Base-by-base conservation (phyloP, 2,888 invertebrate genomes). In the Quadriops clusia region DNA sequence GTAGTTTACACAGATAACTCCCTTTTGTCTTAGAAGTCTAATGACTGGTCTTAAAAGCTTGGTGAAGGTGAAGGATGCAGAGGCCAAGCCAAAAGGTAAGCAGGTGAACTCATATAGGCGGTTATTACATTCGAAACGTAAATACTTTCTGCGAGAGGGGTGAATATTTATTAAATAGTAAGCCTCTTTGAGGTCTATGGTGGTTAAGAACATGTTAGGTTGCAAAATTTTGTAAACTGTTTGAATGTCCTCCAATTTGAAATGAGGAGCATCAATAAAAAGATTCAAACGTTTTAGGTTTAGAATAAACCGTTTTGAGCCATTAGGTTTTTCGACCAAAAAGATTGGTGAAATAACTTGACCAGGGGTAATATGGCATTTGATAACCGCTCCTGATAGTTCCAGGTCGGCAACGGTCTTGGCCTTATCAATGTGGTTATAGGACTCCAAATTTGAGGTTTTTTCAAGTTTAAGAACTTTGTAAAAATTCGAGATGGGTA, bases 31-130 rank as follows among this genome's bases (percentile, higher is more conserved):
- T 12, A 40, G 16, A 10, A 29, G 8, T 7, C 13, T 12, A 6
- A 37, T 13, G n/a, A 37, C 37, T 8, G 37, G 37, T 28, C 40
- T 40, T 12, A 22, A 18, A n/a, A 47, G 11, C 30, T 51, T 50
- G 11, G 49, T 48, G 26, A 48, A 48, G 6, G 41, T 23, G 23
- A 27, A 43, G 3, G 49, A 43, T 3, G 42, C 42, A 6, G 40
- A 40, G 11, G 23, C 33, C 3, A 46, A 15, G 6, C 47, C 47
- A 21, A 47, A 47, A 5, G 49, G 47, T 5, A 48, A 28, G 12
- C 41, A 44, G 2, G 29, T 39, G 23, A 45, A 51, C 23, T 46
- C 38, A 23, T 38, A 49, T 8, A 42, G 8, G 5, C 26, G 38
- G 0, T 25, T 35, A 4, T 36, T 7, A 34, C 43, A 49, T 4